Evolutionary conservation across 2,797 vertebrate species (phyloP).

Genomic region (Pseudochaenichthys georgianus): DNA sequence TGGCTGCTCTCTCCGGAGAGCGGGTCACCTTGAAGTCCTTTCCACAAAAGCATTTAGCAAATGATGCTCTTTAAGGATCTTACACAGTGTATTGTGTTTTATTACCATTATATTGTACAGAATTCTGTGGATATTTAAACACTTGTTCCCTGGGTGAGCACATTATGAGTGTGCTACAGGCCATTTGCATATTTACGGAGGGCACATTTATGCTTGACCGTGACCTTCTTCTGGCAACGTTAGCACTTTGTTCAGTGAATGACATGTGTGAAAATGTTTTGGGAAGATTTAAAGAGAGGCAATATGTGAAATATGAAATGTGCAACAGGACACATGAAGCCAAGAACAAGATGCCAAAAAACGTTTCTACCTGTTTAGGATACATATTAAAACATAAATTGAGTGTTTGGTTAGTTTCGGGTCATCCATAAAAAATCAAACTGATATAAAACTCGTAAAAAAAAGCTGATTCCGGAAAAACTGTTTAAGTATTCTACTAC

Average conservation of each 20-base stretch:
- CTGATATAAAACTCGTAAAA: too few species aligned
- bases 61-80: constrained; percentile 7
- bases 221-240: neutral
- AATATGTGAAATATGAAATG: neutral
- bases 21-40: constrained; percentile 48
- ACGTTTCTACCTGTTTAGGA: too few species aligned
- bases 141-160: neutral
- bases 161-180: neutral
- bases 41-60: constrained; percentile 35
- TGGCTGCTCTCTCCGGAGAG: constrained; percentile 19
- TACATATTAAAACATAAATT: too few species aligned
- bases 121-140: neutral
- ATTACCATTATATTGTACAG: neutral
- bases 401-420: too few species aligned
- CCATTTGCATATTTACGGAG: neutral
- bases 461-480: too few species aligned
- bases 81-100: constrained; percentile 4
- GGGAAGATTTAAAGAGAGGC: neutral
- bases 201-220: neutral
- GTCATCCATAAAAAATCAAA: too few species aligned
- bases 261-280: neutral
- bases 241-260: neutral
- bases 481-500: too few species aligned
- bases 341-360: neutral
- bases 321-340: neutral